Percentiles rank a stretch among this genome's conserved stretches.
These are phyloP conservation scores for Batillaria attramentaria DNA, from an alignment of 1,140 invertebrate species.

Conservation along the genomic window DNA sequence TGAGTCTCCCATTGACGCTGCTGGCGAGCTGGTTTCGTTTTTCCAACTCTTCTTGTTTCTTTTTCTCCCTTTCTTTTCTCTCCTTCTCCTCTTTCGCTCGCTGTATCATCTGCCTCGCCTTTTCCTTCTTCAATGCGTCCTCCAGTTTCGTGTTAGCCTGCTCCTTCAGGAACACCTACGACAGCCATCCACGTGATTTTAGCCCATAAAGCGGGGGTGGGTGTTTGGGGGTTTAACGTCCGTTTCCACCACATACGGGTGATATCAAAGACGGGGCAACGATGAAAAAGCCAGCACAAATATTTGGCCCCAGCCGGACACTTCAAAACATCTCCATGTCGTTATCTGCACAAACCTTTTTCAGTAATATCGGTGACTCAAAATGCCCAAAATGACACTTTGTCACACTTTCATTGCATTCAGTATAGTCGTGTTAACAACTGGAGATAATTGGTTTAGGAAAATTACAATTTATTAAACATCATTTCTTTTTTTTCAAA, in stretches of 20 bases:
- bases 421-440: too few species aligned
- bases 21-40: background rate
- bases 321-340: background rate
- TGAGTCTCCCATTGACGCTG: background rate
- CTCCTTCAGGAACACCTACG: conserved; percentile 50
- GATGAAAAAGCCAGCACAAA: too few species aligned
- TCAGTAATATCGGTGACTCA: too few species aligned
- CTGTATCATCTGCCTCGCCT: background rate
- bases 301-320: too few species aligned
- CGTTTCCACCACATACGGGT: background rate
- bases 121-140: conserved; percentile 11
- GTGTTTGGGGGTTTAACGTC: background rate
- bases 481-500: too few species aligned
- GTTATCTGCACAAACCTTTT: background rate
- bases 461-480: too few species aligned
- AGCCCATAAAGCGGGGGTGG: background rate
- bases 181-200: background rate
- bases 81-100: conserved; percentile 21
- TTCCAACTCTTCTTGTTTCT: background rate
- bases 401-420: too few species aligned
- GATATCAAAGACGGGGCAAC: too few species aligned
- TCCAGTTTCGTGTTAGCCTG: conserved; percentile 34
- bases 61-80: conserved; percentile 17
- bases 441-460: too few species aligned
- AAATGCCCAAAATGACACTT: too few species aligned